Percentiles rank a stretch among this genome's conserved stretches.
phyloP scores from a whole-genome alignment of 2,113 vertebrate species.

The Litocranius walleri region DNA sequence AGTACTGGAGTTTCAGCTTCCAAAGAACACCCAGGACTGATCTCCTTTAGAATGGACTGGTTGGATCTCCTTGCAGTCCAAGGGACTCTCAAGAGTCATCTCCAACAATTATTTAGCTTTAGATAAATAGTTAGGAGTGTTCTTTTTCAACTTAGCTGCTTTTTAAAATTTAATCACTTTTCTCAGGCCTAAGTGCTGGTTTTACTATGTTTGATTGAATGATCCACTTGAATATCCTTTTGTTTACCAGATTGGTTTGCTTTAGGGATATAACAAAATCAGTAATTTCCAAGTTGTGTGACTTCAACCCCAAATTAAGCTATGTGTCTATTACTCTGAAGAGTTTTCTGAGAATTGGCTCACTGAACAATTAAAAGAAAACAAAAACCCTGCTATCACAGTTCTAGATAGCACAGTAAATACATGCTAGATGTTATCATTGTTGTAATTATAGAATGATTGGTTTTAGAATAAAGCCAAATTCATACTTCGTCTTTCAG shows the following conservation, averaged over 20 bases:
- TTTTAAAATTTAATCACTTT: background rate
- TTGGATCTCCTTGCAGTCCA: too few relatives aligned
- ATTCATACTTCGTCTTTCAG: background rate
- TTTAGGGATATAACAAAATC: background rate
- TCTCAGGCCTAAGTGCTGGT: background rate
- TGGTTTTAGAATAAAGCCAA: background rate
- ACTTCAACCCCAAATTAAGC: background rate
- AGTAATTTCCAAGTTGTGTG: background rate
- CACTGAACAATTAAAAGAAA: background rate
- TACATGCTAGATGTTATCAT: background rate
- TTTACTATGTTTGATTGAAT: background rate
- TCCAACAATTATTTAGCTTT: background rate
- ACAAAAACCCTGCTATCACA: background rate
- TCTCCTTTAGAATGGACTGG: too few relatives aligned
- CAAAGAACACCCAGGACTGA: too few relatives aligned
- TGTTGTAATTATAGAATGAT: background rate
- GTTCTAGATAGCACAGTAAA: background rate
- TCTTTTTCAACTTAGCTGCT: background rate
- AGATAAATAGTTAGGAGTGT: background rate
- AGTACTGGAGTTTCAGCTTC: too few relatives aligned
- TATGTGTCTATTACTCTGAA: background rate
- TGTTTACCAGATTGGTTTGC: background rate
- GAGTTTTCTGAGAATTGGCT: background rate
- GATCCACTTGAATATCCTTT: background rate
- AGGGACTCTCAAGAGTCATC: too few relatives aligned